These are phyloP conservation scores for Dynastes tityus DNA, from an alignment of 2,888 invertebrate species.

Conservation along the genomic window DNA sequence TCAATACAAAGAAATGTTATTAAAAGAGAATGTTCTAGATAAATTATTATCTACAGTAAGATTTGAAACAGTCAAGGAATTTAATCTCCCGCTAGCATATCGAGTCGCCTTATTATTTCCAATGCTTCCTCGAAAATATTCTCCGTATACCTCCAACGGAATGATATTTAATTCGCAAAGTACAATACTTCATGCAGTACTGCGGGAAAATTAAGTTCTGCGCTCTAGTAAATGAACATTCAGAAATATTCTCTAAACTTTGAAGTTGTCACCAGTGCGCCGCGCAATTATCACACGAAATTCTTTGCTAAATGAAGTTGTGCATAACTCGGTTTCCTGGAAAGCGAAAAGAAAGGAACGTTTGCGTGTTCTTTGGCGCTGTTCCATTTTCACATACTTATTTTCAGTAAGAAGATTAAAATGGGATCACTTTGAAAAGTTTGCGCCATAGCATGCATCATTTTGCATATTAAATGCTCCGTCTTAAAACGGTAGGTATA, in stretches of 20 bases:
- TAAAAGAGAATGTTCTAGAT: background rate
- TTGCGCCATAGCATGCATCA: background rate
- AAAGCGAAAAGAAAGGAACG: conserved; percentile 1
- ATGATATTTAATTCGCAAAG: conserved; percentile 18
- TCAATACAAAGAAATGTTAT: background rate
- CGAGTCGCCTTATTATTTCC: background rate
- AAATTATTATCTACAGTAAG: background rate
- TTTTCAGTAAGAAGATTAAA: background rate
- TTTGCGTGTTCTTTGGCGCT: background rate
- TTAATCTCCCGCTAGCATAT: background rate
- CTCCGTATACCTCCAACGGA: background rate
- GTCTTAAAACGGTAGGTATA: no score
- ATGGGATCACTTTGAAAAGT: background rate
- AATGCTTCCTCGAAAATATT: background rate
- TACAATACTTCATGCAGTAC: conserved; percentile 13
- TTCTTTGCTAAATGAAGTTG: conserved; percentile 40
- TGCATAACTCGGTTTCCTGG: conserved; percentile 1
- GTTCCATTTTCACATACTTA: conserved; percentile 4
- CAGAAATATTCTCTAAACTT: conserved; percentile 31
- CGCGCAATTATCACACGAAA: conserved; percentile 26
- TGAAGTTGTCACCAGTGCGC: conserved; percentile 35
- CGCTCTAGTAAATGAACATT: conserved; percentile 34
- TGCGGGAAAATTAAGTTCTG: conserved; percentile 12
- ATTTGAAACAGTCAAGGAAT: background rate
- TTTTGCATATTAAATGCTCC: no score